Evolutionary conservation across 2,113 vertebrate genomes (phyloP).

Genomic region (Phycodurus eques): DNA sequence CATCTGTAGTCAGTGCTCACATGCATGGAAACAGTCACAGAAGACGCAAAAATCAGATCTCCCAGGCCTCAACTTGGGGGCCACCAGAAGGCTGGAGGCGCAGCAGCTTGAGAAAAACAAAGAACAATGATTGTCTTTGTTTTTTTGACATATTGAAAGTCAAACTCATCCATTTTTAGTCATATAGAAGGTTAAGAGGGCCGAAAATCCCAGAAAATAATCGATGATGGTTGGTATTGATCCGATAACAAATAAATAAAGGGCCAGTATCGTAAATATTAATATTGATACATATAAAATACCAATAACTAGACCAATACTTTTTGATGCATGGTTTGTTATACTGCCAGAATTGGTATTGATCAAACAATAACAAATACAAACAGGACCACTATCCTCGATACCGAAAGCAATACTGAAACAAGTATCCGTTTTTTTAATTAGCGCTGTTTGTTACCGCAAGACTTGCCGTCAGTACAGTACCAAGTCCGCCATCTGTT

Average conservation of each 20-base stretch:
- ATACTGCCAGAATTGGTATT: not conserved
- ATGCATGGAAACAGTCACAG: not conserved
- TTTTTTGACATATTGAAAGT: not conserved
- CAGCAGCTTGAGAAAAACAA: not conserved
- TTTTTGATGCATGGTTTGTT: too few species aligned
- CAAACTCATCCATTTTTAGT: not conserved
- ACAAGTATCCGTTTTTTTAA: not conserved
- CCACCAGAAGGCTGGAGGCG: not conserved
- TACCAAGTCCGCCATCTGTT: not conserved
- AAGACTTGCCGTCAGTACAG: not conserved
- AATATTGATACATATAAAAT: too few species aligned
- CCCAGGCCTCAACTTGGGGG: not conserved
- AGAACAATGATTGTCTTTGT: too few species aligned
- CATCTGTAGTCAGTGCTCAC: conserved; percentile 1
- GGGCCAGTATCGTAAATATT: too few species aligned
- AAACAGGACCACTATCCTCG: not conserved
- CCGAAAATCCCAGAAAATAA: not conserved
- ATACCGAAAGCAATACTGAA: too few species aligned
- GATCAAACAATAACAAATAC: not conserved
- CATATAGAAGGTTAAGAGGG: not conserved
- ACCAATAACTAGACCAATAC: too few species aligned
- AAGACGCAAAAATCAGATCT: not conserved
- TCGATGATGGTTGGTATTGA: not conserved
- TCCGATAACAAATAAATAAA: too few species aligned
- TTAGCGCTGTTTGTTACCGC: not conserved